Evolutionary conservation across 2,113 vertebrate species (phyloP).

Genomic region (Lasiurus borealis): DNA sequence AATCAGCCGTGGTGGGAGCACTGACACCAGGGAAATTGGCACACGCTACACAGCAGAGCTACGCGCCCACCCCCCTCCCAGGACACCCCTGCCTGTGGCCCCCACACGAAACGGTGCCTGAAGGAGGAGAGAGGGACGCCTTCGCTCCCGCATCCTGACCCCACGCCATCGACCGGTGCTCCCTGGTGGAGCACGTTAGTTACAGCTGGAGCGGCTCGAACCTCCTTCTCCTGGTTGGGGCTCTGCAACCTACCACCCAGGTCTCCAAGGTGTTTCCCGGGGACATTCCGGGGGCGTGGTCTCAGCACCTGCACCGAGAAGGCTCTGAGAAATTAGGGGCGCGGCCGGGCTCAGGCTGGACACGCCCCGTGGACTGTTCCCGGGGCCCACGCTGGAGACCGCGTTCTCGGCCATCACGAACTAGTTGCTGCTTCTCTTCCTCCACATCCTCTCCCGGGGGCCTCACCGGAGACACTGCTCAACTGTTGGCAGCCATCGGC

Average conservation of each 20-base stretch:
- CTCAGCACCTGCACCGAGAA: background rate
- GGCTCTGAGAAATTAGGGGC: background rate
- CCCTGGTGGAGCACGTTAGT: background rate
- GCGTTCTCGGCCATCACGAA: background rate
- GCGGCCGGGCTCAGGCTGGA: background rate
- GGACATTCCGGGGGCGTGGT: fast-evolving
- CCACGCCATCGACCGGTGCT: no score
- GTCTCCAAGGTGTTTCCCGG: fast-evolving
- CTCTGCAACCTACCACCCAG: background rate
- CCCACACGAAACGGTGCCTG: background rate
- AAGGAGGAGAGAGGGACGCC: background rate
- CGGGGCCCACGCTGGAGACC: background rate
- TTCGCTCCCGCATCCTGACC: fast-evolving
- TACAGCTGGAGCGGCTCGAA: fast-evolving
- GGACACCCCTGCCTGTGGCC: background rate
- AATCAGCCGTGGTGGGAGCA: background rate
- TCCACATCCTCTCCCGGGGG: background rate
- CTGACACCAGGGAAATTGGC: fast-evolving
- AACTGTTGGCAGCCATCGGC: fast-evolving
- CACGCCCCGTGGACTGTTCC: background rate
- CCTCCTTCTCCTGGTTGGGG: background rate
- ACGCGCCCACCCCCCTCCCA: fast-evolving
- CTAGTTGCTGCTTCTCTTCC: fast-evolving
- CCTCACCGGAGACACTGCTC: fast-evolving
- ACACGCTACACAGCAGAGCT: no score